phyloP scores from a whole-genome alignment of 1,140 invertebrate genomes.

The Zaprionus ornatus region DNA sequence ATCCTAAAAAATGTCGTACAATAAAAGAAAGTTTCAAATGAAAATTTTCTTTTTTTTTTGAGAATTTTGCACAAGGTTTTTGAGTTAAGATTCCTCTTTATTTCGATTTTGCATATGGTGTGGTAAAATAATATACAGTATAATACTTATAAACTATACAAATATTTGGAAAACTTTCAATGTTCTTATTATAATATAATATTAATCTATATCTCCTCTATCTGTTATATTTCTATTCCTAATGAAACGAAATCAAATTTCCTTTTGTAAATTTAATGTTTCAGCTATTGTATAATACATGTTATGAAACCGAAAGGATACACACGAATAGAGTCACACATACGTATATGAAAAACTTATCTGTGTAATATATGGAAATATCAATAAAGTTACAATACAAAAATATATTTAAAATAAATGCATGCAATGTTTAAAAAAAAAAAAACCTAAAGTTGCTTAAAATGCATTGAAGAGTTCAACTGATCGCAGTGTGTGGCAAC shows the following conservation, averaged over 20 bases:
- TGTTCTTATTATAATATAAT: slow-evolving; percentile 7
- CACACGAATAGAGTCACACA: slow-evolving; percentile 24
- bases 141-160: slow-evolving; percentile 24
- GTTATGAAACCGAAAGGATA: slow-evolving; percentile 26
- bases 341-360: slow-evolving; percentile 31
- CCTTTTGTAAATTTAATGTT: slow-evolving; percentile 69
- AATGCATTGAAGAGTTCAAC: background rate
- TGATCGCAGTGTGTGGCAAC: background rate
- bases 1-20: slow-evolving; percentile 45
- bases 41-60: slow-evolving; percentile 3
- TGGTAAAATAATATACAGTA: slow-evolving; percentile 72
- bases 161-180: slow-evolving; percentile 1
- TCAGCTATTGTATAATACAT: slow-evolving; percentile 64
- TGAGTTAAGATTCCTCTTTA: slow-evolving; percentile 27
- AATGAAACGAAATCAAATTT: slow-evolving; percentile 28
- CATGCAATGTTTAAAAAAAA: slow-evolving; percentile 42
- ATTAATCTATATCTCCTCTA: slow-evolving; percentile 15
- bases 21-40: slow-evolving; percentile 11
- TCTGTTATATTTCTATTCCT: slow-evolving; percentile 8
- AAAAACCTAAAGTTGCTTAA: background rate
- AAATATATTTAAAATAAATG: slow-evolving; percentile 58
- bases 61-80: slow-evolving; percentile 27
- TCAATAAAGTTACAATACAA: slow-evolving; percentile 33
- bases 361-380: slow-evolving; percentile 52
- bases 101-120: slow-evolving; percentile 72